Evolutionary conservation across 1,140 invertebrate species (phyloP), one percentile per base, ranked within the genome.

Genomic region (Maniola jurtina): DNA sequence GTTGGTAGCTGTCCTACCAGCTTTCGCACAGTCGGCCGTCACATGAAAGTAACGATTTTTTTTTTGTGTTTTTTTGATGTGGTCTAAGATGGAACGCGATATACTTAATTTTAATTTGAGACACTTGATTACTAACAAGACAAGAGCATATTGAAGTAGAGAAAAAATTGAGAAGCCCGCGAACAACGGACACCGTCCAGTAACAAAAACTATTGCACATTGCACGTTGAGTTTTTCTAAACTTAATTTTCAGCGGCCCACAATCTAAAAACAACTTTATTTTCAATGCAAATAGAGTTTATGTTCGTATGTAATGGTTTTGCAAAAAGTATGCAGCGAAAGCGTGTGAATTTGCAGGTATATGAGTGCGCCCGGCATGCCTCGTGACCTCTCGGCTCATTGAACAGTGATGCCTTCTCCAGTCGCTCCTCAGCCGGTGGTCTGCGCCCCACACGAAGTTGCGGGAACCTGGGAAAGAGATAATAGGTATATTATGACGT

Each of bases 401-500:
- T 87, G 84, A 73, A 62, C 81, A 87, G 83, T 70, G 75, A 77
- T 80, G 79, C 84, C 81, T 79, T 68, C 42, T 42, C 55, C 61
- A 25, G 25, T 4, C 10, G 0, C 13, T n/a, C 42, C 13, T 13
- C 71, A 71, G 71, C 60, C 63, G 81, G 84, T 84, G 84, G 83
- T 83, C 81, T 55, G 16, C 47, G 68, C 78, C 75, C 68, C 80
- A 81, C 80, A 81, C 80, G 81, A 72, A 54, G 81, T 47, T 57
- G n/a, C 45, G 35, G 71, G 64, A 64, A 68, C 50, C 67, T 72
- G 67, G 38, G 52, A 66, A 66, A 2, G 38, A 38, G 38, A 38
- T 45, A n/a, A n/a, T n/a, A n/a, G n/a, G n/a, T n/a, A n/a, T n/a
- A n/a, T n/a, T n/a, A 25, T 25, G 25, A 25, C 4, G 25, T 25